Base-by-base conservation (phyloP, 2,888 invertebrate genomes). In the Argyresthia albistria region DNA sequence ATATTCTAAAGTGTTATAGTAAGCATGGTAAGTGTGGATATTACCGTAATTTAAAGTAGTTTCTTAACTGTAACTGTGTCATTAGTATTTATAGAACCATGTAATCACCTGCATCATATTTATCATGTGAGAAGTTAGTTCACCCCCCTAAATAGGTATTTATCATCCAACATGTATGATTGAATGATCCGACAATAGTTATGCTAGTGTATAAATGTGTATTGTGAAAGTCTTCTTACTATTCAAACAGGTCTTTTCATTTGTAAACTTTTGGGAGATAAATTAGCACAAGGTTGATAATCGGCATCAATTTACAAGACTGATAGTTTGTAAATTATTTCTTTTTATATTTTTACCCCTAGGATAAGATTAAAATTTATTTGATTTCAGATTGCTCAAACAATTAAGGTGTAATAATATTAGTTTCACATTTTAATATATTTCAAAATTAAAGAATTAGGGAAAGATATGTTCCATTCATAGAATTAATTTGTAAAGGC, bases 301-400 rank as follows among this genome's bases (percentile, higher is more conserved):
- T 76, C 80, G 83, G 84, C 87, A 88, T 88, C 88, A 87, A 88
- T 88, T 86, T 83, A 84, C 83, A 88, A 88, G 88, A 88, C 88
- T 88, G 88, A 88, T 88, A 88, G 88, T 80, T 83, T 82, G 77
- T 86, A 88, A 70, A 71, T 76, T 77, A 66, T 73, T 78, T 83
- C 82, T 83, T 77, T 78, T 80, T 83, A 84, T 84, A 80, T 73
- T 87, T 87, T 86, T 86, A 86, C 77, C 86, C 86, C 77, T 87
- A 87, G 86, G 69, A 65, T 86, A 86, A 87, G 84, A 68, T 73
- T 25, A 71, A 65, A n/a, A 72, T 83, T 82, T 61, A 65, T 80
- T 84, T 79, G 70, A 76, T 74, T 80, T 84, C 81, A 82, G 76
- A 80, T 79, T 84, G 87, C 87, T 87, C 87, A 86, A 86, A 74